Evolutionary conservation across 35 echinoderm and acorn worm species (phyloP), one percentile per base, ranked within the genome.

Genomic region (Eucidaris tribuloides): DNA sequence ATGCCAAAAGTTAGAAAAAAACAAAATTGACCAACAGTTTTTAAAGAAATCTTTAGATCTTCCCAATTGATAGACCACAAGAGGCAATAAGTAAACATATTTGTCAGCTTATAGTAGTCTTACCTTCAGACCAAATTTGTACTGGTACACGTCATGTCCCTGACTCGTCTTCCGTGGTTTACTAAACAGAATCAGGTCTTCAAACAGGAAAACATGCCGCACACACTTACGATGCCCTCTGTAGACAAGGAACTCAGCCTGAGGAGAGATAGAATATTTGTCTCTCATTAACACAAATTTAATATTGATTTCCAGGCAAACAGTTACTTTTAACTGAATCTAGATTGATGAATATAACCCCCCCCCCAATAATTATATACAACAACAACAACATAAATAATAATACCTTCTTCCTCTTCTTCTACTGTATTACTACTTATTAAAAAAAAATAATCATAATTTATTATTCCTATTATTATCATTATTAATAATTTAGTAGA

Each of bases 81-180:
- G 19, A n/a, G 46, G n/a, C 20, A 23, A 45, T 15, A 45, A 20
- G 25, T 58, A 15, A 14, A 7, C n/a, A 49, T 15, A 30, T 37
- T 58, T 19, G 25, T 19, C 23, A 30, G 45, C 2, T 24, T 43
- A 43, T 6, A 42, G 29, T 11, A 60, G 27, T 37, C 39, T 72
- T 84, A 97, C 94, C 85, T 92, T 97, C 0, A 97, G 84, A 77
- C 94, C 89, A 38, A 85, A 92, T 44, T 97, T 97, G 81, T 92
- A 97, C 56, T 87, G 84, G 76, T 92, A 97, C 20, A 86, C 72
- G 27, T 97, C 94, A 64, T 91, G 84, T n/a, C 89, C 89, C 55
- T 78, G 78, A 7, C 39, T 48, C 9, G 83, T 79, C 42, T 89
- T 84, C 23, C 65, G 65, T 29, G 94, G 74, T 77, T 92, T 97